These are phyloP conservation scores for Steinernema scapterisci DNA, from an alignment of 2,888 invertebrate species.

Conservation along the genomic window DNA sequence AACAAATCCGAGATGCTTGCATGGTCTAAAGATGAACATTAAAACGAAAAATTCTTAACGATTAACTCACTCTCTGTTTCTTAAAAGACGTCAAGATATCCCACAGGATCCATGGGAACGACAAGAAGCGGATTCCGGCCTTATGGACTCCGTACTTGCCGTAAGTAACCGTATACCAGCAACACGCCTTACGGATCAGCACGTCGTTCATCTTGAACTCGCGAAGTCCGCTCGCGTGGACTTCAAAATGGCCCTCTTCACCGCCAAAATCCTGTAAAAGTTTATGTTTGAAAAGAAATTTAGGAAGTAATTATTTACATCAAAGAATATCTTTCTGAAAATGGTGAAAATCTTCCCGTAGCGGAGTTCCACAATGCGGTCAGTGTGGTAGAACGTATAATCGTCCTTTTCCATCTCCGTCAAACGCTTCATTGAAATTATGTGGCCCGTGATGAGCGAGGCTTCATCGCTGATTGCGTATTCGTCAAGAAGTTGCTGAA, in stretches of 20 bases:
- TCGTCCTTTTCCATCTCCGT: conserved; percentile 59
- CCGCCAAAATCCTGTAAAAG: conserved; percentile 49
- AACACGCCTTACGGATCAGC: conserved; percentile 1
- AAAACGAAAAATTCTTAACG: too few species aligned
- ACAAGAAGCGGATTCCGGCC: conserved; percentile 27
- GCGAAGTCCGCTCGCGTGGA: conserved; percentile 33
- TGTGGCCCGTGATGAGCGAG: conserved; percentile 53
- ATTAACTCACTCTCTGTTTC: neutral
- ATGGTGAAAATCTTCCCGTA: conserved; percentile 49
- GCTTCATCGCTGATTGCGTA: conserved; percentile 62
- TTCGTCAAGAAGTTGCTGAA: conserved; percentile 56
- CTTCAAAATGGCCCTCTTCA: conserved; percentile 42
- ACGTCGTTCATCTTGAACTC: conserved; percentile 33
- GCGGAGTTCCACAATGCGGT: conserved; percentile 59
- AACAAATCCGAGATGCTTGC: neutral
- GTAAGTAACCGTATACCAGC: conserved; percentile 50
- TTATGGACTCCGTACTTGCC: conserved; percentile 29
- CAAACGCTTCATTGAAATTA: conserved; percentile 43
- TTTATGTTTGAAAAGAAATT: too few species aligned
- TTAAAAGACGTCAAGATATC: conserved; percentile 50
- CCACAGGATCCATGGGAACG: conserved; percentile 59
- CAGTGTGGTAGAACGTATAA: conserved; percentile 64
- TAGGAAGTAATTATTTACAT: too few species aligned
- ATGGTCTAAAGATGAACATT: neutral
- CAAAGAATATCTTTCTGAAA: conserved; percentile 54